Base-by-base conservation (phyloP, 2,888 invertebrate species). In the Pycnomerus fuliginosus region DNA sequence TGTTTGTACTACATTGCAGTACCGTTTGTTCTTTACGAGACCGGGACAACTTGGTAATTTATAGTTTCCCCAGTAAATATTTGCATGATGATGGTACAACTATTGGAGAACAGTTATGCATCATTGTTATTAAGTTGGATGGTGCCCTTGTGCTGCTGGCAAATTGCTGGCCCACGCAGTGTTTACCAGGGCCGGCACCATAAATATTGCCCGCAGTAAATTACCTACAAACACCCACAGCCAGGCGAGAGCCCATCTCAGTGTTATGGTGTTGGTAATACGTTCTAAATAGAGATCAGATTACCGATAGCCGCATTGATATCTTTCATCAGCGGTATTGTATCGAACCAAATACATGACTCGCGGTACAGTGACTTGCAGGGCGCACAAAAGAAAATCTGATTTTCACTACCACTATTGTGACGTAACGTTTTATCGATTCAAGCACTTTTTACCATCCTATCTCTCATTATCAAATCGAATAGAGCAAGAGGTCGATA, bases 301-400 rank as follows among this genome's bases (percentile, higher is more conserved):
- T 62, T 59, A 60, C 54, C 50, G 62, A 61, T 60, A 57, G 44
- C 48, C 48, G 50, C 51, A 55, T 57, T 58, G 60, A 58, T 65
- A 65, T 63, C 63, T 61, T 58, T 59, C 60, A 64, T 65, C 62
- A 54, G 56, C 53, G 58, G 52, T 53, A 61, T 62, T 61, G 60
- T 64, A 54, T 51, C 50, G 53, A 43, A 39, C 45, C 48, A 53
- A 56, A 55, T 59, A 52, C 44, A 51, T 55, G 55, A 51, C 54
- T 53, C 41, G 52, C 37, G 20, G 20, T 36, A 33, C 38, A 44
- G 53, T 58, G 51, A 58, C 54, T 59, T 53, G 56, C 53, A 52
- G 40, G 45, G 54, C 52, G 44, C 46, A 53, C 53, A 56, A 57
- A 51, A 52, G 52, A 53, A 57, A 53, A 55, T 45, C 48, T 48